These are phyloP conservation scores for Atta colombica DNA, from an alignment of 1,140 invertebrate genomes.

Conservation along the genomic window DNA sequence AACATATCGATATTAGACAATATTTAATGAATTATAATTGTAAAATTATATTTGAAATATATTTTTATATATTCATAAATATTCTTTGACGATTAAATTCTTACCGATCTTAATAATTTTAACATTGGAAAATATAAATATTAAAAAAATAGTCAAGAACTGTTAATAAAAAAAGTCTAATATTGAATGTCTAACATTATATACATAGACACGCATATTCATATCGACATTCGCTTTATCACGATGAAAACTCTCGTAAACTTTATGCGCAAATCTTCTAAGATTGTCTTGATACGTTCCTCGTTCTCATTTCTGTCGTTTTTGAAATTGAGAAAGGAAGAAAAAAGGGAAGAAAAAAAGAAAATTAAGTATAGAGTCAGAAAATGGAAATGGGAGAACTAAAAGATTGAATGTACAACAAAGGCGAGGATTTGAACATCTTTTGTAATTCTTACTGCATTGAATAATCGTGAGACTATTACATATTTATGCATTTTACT, in stretches of 20 bases:
- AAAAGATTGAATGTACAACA: conserved; percentile 9
- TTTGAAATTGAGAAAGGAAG: conserved; percentile 17
- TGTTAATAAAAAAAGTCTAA: not conserved
- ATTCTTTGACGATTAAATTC: not conserved
- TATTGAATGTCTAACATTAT: not conserved
- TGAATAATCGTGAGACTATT: conserved; percentile 21
- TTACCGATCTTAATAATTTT: not conserved
- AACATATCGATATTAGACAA: not conserved
- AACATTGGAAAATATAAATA: not conserved
- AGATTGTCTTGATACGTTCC: conserved; percentile 8
- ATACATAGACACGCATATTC: conserved; percentile 12
- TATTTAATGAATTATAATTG: not conserved
- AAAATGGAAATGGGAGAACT: conserved; percentile 28
- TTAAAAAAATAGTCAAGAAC: not conserved
- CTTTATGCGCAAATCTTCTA: not conserved
- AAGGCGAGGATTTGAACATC: not conserved
- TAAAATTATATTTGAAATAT: not conserved
- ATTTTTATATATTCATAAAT: too few species aligned
- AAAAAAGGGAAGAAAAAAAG: not conserved
- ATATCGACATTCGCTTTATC: conserved; percentile 40
- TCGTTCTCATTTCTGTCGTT: not conserved
- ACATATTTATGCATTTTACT: conserved; percentile 37
- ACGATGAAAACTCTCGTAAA: conserved; percentile 24
- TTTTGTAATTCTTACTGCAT: conserved; percentile 22
- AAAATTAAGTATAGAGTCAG: conserved; percentile 19